Base-by-base conservation (phyloP, 2,888 invertebrate genomes). In the Nephrocerus scutellatus region DNA sequence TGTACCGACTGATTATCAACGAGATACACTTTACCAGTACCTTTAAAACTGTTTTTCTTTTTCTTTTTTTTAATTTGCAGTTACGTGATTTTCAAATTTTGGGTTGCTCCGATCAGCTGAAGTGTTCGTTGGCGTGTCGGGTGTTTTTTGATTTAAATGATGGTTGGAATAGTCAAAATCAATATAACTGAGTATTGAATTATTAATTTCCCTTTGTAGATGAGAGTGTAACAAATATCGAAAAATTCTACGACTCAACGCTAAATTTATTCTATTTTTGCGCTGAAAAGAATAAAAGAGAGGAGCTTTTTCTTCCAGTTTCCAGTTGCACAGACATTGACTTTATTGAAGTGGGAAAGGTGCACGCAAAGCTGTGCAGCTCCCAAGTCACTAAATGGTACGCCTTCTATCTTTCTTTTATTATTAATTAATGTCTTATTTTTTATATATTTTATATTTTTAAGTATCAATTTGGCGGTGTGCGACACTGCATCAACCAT, bases 61-160 rank as follows among this genome's bases (percentile, higher is more conserved):
- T 12, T 19, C 14, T 29, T 14, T 8, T 0, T 4, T 20, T 8
- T 8, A 2, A 22, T 24, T 32, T 39, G 21, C 34, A 52, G 52
- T 31, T 48, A 2, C 37, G 43, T 35, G 61, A 70, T 34, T 70
- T 74, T 49, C 58, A 66, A 37, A 58, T 60, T 29, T 43, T 72
- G 16, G 73, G 72, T 2, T 71, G 72, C 31, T 57, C 49, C 9
- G 65, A 72, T 48, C 63, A 62, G 43, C 52, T 62, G 14, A 68
- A 70, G 49, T 70, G 73, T 12, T 66, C 70, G 3, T 57, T 72
- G 44, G 70, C 74, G 2, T 66, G 68, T 34, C 71, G 74, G 48
- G 71, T 75, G 3, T 75, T 73, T 50, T 61, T 72, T 30, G 75
- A 78, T 52, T 55, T 79, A 26, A 69, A 69, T 47, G 73, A 74